Base-by-base conservation (phyloP, 2,797 vertebrate genomes). In the Gymnopithys bicolor region DNA sequence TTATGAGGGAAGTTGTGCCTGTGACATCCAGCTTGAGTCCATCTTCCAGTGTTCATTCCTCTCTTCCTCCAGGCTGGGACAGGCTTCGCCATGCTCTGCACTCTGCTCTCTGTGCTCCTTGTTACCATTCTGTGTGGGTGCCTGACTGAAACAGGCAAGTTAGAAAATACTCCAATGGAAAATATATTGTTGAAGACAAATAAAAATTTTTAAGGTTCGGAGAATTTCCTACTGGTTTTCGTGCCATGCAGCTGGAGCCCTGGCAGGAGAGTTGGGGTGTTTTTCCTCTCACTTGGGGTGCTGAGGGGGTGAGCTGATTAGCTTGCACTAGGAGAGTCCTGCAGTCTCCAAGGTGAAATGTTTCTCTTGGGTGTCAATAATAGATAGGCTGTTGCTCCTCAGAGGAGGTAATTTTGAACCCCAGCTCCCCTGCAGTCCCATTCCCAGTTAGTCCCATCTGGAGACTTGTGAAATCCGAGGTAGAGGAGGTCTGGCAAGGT, bases 391-490 rank as follows among this genome's bases (percentile, higher is more conserved):
- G 19, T 8, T 62, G 18, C 43, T 78, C 32, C 28, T 64, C 13
- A 46, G 45, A 37, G 37, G 49, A 86, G 51, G 41, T 18, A 39
- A 0, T 60, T 70, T n/a, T 59, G 77, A 68, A 80, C 33, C 12
- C 49, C 74, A 13, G 24, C 64, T 94, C 33, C 60, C 27, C 63
- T 74, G 66, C 14, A 35, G 43, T 60, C 33, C 56, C 80, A 16
- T 27, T 79, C 45, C 48, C 52, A 41, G 27, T 19, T 10, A 93
- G 30, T 12, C 52, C 45, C 27, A 46, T 33, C 39, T 41, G 56
- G 49, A 81, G 27, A 23, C 30, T 43, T 0, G 0, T 18, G 52
- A 67, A 55, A 18, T 0, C 15, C 16, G 45, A 35, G 41, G 18
- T 14, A 64, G 28, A 53, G 39, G 33, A 56, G 58, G 43, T 24